Base-by-base conservation (phyloP, 2,888 invertebrate species). In the Spilarctia lutea region DNA sequence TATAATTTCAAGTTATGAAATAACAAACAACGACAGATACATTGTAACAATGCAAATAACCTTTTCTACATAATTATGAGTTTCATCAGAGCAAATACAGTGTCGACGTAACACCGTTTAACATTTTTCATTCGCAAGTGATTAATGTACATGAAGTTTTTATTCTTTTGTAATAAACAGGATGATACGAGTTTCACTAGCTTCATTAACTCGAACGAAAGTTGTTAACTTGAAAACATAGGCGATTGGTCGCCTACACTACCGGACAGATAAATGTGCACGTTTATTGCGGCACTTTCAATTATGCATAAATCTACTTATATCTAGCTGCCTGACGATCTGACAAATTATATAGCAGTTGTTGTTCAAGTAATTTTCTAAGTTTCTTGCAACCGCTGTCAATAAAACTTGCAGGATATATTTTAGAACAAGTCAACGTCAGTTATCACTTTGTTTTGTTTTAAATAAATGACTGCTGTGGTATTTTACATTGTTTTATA, bases 331-430 rank as follows among this genome's bases (percentile, higher is more conserved):
- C 85, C 86, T 87, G 89, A 89, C 87, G 87, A 91, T 84, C 87
- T 87, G 88, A 91, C 90, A 92, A 92, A 92, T 92, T 92, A 90
- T 84, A 91, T 81, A 81, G 88, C 85, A 80, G 83, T 83, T 75
- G 88, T 85, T 86, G 86, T 87, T 85, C 88, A 79, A 85, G 81
- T 79, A 87, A 11, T 86, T 90, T 91, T 90, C 88, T 85, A 84
- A 81, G 78, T 85, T 84, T 85, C 81, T 80, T 72, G 77, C 75
- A 65, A 71, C 78, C 70, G 65, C 60, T 66, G 72, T 75, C 68
- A 75, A 66, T 68, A 74, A 72, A 63, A 85, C 87, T 89, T 87
- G 86, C 84, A 81, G 81, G 13, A 52, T 65, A 42, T 48, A 18
- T 63, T 71, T 60, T 27, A 65, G 63, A 48, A 65, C 35, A 52